These are phyloP conservation scores for Crocallis elinguaria DNA, from an alignment of 2,888 invertebrate genomes.

Conservation along the genomic window DNA sequence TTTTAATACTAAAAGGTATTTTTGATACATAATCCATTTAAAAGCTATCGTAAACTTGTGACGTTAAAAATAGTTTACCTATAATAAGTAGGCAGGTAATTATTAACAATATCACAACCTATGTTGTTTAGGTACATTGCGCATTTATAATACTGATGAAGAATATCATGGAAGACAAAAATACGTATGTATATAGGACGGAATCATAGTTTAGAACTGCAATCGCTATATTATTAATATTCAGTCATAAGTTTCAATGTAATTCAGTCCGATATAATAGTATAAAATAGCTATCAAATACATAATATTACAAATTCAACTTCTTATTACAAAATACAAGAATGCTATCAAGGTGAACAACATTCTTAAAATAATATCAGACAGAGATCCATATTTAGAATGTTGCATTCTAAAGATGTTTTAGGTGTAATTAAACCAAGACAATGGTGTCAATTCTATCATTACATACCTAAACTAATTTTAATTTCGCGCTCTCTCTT, in stretches of 20 bases:
- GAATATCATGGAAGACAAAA: conserved; percentile 24
- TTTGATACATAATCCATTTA: neutral
- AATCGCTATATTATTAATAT: neutral
- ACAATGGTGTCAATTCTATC: too few species aligned
- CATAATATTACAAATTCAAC: too few species aligned
- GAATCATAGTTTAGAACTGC: neutral
- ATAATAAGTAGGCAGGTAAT: neutral
- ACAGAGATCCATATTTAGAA: too few species aligned
- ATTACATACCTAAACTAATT: too few species aligned
- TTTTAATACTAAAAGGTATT: too few species aligned
- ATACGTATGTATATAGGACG: conserved; percentile 1
- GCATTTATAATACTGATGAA: conserved; percentile 29
- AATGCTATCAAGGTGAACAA: neutral
- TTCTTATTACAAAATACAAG: too few species aligned
- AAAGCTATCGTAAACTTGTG: neutral
- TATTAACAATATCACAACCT: conserved; percentile 31
- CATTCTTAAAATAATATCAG: neutral
- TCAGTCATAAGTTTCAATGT: conserved; percentile 2
- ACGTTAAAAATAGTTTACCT: neutral
- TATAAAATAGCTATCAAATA: too few species aligned
- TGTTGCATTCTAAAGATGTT: too few species aligned
- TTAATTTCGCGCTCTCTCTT: too few species aligned
- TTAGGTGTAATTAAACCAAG: too few species aligned
- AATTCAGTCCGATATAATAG: neutral
- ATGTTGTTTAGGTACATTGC: conserved; percentile 26